These are phyloP conservation scores for Hydrotaea cyrtoneurina DNA, from an alignment of 2,888 invertebrate species.

Conservation along the genomic window DNA sequence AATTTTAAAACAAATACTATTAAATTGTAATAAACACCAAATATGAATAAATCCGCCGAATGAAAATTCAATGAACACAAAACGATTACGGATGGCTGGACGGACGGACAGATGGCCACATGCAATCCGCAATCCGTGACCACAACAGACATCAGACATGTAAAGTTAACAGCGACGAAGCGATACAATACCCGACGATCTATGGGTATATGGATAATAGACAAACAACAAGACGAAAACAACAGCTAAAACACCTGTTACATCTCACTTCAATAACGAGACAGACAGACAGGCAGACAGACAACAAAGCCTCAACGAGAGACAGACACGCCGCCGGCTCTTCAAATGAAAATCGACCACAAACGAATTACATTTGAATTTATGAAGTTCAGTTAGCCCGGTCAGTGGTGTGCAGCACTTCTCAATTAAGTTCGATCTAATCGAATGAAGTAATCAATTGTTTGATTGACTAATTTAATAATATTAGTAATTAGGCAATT, in stretches of 20 bases:
- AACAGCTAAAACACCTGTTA: conserved; percentile 37
- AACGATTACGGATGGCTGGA: conserved; percentile 9
- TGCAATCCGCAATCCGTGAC: conserved; percentile 19
- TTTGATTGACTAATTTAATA: too few species aligned
- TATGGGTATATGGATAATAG: background rate
- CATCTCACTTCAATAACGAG: conserved; percentile 31
- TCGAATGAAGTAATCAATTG: too few species aligned
- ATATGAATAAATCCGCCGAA: conserved; percentile 24
- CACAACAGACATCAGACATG: conserved; percentile 8
- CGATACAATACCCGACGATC: background rate
- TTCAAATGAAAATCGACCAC: background rate
- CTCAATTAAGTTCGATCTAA: too few species aligned
- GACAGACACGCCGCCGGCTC: too few species aligned
- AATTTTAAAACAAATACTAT: conserved; percentile 30
- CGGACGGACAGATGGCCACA: background rate
- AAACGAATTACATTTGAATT: background rate
- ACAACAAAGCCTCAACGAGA: too few species aligned
- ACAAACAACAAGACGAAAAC: background rate
- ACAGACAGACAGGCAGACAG: background rate
- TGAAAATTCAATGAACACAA: conserved; percentile 29
- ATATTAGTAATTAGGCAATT: too few species aligned
- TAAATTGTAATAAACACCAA: conserved; percentile 42
- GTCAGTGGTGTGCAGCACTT: too few species aligned
- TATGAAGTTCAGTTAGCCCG: too few species aligned
- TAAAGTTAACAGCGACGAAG: background rate